These are phyloP conservation scores for Cephus cinctus DNA, from an alignment of 1,140 invertebrate genomes.

Conservation along the genomic window DNA sequence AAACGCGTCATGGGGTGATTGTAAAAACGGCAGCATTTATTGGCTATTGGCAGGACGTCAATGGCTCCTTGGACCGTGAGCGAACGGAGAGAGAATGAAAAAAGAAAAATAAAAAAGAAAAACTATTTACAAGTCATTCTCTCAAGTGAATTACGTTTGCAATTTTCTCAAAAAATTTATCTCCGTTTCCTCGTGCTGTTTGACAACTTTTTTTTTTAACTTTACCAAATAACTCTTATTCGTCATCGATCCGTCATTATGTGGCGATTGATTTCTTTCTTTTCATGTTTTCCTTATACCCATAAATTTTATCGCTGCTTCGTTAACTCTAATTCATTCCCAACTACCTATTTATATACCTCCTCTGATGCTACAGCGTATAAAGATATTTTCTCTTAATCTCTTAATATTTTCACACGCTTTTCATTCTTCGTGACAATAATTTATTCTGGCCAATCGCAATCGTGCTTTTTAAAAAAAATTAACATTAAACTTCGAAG, in stretches of 20 bases:
- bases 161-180: too few relatives aligned
- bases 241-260: neutral
- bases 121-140: conserved; percentile 4
- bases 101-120: neutral
- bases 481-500: too few relatives aligned
- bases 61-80: neutral
- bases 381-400: too few relatives aligned
- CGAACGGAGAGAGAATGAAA: too few relatives aligned
- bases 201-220: too few relatives aligned
- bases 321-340: neutral
- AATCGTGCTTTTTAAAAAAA: too few relatives aligned
- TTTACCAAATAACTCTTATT: neutral
- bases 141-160: neutral
- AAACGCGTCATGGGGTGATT: too few relatives aligned
- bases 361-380: too few relatives aligned
- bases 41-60: conserved; percentile 4
- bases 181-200: too few relatives aligned
- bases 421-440: too few relatives aligned
- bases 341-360: neutral
- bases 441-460: too few relatives aligned
- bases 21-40: neutral
- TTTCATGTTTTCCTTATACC: neutral
- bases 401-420: too few relatives aligned
- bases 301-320: neutral
- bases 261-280: neutral